Evolutionary conservation across 1,140 invertebrate genomes (phyloP).

Genomic region (Ooceraea biroi): DNA sequence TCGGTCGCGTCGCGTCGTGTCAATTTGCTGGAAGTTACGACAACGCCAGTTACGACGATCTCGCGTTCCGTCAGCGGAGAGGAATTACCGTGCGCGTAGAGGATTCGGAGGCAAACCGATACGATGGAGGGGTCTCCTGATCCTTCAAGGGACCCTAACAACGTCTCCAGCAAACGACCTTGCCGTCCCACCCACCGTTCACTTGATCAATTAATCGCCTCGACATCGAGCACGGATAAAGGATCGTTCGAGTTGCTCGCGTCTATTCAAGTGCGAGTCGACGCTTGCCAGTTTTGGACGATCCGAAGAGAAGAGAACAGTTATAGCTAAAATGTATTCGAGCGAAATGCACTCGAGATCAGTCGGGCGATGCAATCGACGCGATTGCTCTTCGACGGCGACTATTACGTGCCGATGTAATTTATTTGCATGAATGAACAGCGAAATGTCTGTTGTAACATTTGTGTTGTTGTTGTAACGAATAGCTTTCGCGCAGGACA

Average conservation of each 20-base stretch:
- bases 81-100: conserved; percentile 34
- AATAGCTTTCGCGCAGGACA: not conserved
- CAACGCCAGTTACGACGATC: conserved; percentile 51
- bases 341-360: conserved; percentile 28
- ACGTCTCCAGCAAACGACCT: conserved; percentile 64
- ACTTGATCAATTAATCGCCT: conserved; percentile 71
- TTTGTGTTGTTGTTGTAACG: not conserved
- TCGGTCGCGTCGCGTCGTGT: conserved; percentile 31
- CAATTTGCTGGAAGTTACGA: conserved; percentile 68
- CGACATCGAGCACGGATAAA: conserved; percentile 42
- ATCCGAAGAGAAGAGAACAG: conserved; percentile 51
- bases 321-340: conserved; percentile 46
- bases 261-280: conserved; percentile 49
- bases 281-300: conserved; percentile 46
- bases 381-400: conserved; percentile 45
- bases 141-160: conserved; percentile 66
- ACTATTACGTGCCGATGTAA: conserved; percentile 53
- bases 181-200: conserved; percentile 14
- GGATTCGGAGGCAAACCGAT: not conserved
- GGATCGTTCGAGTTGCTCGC: conserved; percentile 56
- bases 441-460: conserved; percentile 22
- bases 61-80: conserved; percentile 35
- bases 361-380: conserved; percentile 43
- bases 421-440: conserved; percentile 52
- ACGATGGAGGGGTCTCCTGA: conserved; percentile 9